Conservation (phyloP, 92 coral and sea anemone genomes). For the Hydrozoanthus gracilis region DNA sequence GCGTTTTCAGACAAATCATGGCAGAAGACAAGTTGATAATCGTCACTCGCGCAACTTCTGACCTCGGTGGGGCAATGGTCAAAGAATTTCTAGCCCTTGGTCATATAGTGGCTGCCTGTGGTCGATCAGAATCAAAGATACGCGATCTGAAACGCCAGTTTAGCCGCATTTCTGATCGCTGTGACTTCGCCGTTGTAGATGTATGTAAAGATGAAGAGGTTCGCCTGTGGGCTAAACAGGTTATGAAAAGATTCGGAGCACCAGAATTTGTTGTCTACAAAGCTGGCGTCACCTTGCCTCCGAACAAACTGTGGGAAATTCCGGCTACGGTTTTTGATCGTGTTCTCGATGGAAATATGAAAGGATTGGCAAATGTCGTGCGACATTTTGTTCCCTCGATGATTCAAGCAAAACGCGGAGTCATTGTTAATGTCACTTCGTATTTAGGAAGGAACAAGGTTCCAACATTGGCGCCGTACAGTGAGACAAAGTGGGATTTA, state of each 20-base stretch:
- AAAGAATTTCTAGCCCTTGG: constrained; percentile 45
- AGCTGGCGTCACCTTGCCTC: constrained; percentile 41
- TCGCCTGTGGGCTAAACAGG: constrained; percentile 41
- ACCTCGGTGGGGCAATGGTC: constrained; percentile 48
- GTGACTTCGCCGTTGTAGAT: constrained; percentile 45
- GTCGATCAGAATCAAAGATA: constrained; percentile 41
- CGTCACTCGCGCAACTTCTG: constrained; percentile 47
- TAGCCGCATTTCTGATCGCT: constrained; percentile 35
- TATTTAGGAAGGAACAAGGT: constrained; percentile 46
- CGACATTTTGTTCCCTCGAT: constrained; percentile 58
- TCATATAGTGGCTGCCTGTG: constrained; percentile 56
- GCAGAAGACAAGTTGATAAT: constrained; percentile 33
- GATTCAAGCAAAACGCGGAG: constrained; percentile 39
- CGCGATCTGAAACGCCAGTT: constrained; percentile 41
- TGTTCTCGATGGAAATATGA: constrained; percentile 48
- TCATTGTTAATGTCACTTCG: constrained; percentile 51
- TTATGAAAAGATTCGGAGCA: constrained; percentile 41
- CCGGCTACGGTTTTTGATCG: constrained; percentile 51
- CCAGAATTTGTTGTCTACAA: constrained; percentile 48
- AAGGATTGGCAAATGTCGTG: constrained; percentile 49
- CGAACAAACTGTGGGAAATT: constrained; percentile 51
- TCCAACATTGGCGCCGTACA: constrained; percentile 38
- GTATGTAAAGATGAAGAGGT: constrained; percentile 45
- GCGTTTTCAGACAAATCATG: not conserved
- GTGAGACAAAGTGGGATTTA: constrained; percentile 48